A percentile compares a stretch with the other conserved stretches of the same genome.
Conservation (phyloP, 2,797 vertebrate species). For the Mustela erminea region DNA sequence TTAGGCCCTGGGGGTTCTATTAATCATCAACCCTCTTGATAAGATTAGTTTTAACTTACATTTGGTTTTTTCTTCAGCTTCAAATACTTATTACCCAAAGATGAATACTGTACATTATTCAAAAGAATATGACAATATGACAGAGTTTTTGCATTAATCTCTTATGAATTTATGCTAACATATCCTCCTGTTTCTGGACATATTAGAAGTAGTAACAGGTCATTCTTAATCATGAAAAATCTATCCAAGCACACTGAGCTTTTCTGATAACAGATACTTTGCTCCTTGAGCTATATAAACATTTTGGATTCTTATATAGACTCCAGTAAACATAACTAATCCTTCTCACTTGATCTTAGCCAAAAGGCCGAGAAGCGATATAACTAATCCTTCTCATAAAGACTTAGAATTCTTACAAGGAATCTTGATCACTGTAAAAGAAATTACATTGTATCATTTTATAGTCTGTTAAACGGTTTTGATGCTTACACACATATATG, state of each 20-base stretch:
- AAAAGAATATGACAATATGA: background rate
- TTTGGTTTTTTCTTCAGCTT: background rate
- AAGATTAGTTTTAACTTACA: slow-evolving; percentile 36
- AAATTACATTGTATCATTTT: background rate
- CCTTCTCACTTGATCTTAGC: background rate
- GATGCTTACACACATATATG: background rate
- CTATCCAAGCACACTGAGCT: background rate
- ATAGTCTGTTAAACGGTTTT: background rate
- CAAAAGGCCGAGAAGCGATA: too few relatives aligned
- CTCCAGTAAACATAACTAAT: background rate
- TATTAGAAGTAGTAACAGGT: background rate
- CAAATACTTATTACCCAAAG: background rate
- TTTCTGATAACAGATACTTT: background rate
- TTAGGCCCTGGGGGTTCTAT: background rate
- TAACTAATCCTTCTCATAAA: background rate
- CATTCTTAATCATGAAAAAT: background rate
- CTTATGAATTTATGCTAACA: background rate
- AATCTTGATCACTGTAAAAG: background rate
- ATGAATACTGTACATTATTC: background rate
- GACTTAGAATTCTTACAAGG: background rate
- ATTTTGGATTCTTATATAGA: background rate
- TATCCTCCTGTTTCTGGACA: background rate
- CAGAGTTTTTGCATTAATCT: background rate
- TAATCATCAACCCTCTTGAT: background rate
- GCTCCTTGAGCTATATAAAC: background rate